phyloP scores from a whole-genome alignment of 2,797 vertebrate genomes.

The Nyctibius grandis region DNA sequence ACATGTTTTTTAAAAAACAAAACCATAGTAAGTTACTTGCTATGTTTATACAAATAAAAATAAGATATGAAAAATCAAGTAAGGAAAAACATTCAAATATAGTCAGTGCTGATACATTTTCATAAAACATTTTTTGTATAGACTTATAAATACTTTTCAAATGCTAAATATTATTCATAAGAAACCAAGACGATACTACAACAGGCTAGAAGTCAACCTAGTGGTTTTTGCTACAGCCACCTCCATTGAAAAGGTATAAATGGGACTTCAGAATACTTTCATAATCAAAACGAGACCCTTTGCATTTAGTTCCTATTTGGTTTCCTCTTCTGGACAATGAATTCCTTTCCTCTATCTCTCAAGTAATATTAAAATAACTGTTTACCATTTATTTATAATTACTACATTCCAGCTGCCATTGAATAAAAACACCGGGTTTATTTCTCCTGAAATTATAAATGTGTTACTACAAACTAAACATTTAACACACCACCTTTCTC shows the following conservation, averaged over 20 bases:
- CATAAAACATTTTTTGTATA: background rate
- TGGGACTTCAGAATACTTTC: background rate
- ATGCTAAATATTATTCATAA: background rate
- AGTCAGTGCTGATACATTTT: background rate
- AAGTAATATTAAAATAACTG: background rate
- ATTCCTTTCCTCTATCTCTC: background rate
- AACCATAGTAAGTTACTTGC: background rate
- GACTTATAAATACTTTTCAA: background rate
- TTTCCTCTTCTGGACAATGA: background rate
- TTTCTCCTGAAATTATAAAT: background rate
- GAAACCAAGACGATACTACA: background rate
- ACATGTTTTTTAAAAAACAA: background rate
- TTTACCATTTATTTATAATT: background rate
- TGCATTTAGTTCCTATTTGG: background rate
- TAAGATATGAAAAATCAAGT: background rate
- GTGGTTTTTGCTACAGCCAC: background rate
- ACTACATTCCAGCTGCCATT: background rate
- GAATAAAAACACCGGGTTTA: background rate
- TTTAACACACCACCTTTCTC: background rate
- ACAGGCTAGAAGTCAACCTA: background rate
- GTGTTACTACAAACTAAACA: background rate
- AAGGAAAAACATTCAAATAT: background rate
- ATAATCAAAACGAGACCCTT: background rate
- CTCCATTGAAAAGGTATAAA: background rate
- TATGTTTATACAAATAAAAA: background rate